Evolutionary conservation across 2,113 vertebrate genomes (phyloP), one percentile per base, ranked within the genome.

Genomic region (Garra rufa): DNA sequence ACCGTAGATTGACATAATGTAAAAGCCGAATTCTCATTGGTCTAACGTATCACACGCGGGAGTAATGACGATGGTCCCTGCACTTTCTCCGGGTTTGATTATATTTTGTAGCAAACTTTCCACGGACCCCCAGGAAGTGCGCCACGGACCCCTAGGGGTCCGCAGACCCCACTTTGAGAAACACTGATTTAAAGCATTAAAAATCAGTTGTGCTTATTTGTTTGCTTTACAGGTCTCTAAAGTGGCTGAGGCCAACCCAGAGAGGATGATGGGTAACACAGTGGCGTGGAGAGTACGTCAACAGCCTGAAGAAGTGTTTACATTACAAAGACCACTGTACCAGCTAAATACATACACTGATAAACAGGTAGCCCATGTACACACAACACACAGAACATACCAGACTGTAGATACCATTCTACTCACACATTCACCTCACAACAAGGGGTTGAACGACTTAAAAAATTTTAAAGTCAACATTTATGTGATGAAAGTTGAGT

Each of bases 261-360:
- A 94, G 52, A 94, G 98, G 86, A 95, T 94, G 88, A 96, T 96
- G 96, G 93, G 94, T 83, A 95, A 95, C 6, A 99, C 98, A 0
- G 88, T 94, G 88, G 94, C 96, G 0, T 98, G 94, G 14, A 96
- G 84, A 90, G 95, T 93, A n/a, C 95, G 90, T 10, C 89, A 90
- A 76, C 88, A 89, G 50, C 26, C 92, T 70, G 93, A 85, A 1
- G 85, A 94, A 1, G 95, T 96, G 87, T 92, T 93, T 85, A 87
- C 93, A 75, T 94, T 96, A 77, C 97, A 95, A 44, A 97, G 92
- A 91, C 97, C 97, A 1, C 95, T 99, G 50, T 99, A 96, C 65
- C 91, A 89, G 46, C 30, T 99, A 80, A 93, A 96, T 86, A 99
- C 98, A 0, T 99, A 95, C 93, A 98, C 85, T 19, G 95, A 96